phyloP scores from a whole-genome alignment of 2,888 invertebrate genomes.

The Diarsia brunnea region DNA sequence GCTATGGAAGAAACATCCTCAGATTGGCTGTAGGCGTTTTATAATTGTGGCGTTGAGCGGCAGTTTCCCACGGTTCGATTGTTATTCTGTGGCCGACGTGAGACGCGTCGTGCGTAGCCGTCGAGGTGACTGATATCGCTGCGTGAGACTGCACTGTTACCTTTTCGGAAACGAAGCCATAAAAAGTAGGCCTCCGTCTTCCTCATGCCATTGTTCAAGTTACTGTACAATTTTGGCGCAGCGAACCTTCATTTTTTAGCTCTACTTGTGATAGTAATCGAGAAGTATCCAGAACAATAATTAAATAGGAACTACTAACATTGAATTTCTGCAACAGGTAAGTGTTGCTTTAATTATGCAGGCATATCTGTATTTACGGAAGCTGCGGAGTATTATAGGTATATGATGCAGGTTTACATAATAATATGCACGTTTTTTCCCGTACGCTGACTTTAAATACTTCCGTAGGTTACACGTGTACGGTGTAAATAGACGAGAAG shows the following conservation, averaged over 20 bases:
- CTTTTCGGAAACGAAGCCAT: slow-evolving; percentile 73
- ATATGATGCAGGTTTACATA: slow-evolving; percentile 9
- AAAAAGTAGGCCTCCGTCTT: slow-evolving; percentile 49
- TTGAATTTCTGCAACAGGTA: slow-evolving; percentile 39
- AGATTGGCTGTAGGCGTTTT: slow-evolving; percentile 78
- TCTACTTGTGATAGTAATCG: slow-evolving; percentile 8
- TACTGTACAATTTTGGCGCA: slow-evolving; percentile 26
- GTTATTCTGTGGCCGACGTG: slow-evolving; percentile 83
- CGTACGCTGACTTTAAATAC: slow-evolving; percentile 23
- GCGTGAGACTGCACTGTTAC: slow-evolving; percentile 77
- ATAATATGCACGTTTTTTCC: slow-evolving; percentile 23
- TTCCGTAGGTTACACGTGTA: slow-evolving; percentile 11
- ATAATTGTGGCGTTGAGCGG: slow-evolving; percentile 82
- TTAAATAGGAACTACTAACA: slow-evolving; percentile 17
- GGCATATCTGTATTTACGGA: slow-evolving; percentile 47
- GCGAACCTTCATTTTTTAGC: background rate
- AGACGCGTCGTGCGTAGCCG: slow-evolving; percentile 82
- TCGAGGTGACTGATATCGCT: slow-evolving; percentile 68
- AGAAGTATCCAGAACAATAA: slow-evolving; percentile 2
- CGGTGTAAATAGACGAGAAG: background rate
- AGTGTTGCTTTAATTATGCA: slow-evolving; percentile 38
- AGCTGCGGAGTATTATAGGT: slow-evolving; percentile 22
- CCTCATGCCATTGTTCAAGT: slow-evolving; percentile 46
- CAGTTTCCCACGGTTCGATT: slow-evolving; percentile 87
- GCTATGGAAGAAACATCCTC: slow-evolving; percentile 78